These are phyloP conservation scores for Morone chrysops DNA, from an alignment of 2,113 vertebrate genomes.

Conservation along the genomic window DNA sequence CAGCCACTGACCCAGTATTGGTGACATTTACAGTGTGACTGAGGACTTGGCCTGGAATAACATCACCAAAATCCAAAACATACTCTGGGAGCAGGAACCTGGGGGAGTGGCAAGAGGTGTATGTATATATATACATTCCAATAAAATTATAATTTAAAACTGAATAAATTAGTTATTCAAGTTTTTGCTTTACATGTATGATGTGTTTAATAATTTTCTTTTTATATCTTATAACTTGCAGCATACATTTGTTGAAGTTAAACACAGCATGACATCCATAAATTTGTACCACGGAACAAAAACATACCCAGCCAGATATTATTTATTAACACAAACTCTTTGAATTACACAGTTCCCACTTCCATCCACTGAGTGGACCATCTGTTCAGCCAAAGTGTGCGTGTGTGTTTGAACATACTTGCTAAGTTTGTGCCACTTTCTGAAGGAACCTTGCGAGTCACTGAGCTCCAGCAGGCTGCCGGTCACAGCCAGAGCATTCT, in stretches of 20 bases:
- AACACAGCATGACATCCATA: conserved; percentile 6
- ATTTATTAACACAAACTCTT: conserved; percentile 31
- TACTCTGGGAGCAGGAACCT: conserved; percentile 71
- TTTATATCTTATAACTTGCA: not conserved
- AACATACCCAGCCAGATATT: conserved; percentile 9
- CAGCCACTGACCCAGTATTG: conserved; percentile 60
- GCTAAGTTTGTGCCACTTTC: conserved; percentile 64
- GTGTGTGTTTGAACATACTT: conserved; percentile 54
- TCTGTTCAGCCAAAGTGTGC: conserved; percentile 23
- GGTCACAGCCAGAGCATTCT: conserved; percentile 58
- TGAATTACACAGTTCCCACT: conserved; percentile 33
- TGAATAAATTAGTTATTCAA: not conserved
- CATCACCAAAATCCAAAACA: conserved; percentile 70
- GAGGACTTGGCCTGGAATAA: conserved; percentile 41
- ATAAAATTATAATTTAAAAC: not conserved
- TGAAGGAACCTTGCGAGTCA: conserved; percentile 25
- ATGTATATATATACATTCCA: not conserved
- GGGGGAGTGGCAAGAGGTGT: not conserved
- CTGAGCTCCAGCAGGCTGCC: conserved; percentile 32
- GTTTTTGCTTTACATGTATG: not conserved
- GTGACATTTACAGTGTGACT: conserved; percentile 53
- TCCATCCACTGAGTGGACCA: conserved; percentile 22
- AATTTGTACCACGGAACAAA: not conserved
- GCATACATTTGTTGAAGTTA: not conserved
- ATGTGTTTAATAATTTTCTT: not conserved